Percentiles rank a stretch among this genome's conserved stretches.
These are phyloP conservation scores for Dryocosmus kuriphilus DNA, from an alignment of 2,888 invertebrate species.

Conservation along the genomic window DNA sequence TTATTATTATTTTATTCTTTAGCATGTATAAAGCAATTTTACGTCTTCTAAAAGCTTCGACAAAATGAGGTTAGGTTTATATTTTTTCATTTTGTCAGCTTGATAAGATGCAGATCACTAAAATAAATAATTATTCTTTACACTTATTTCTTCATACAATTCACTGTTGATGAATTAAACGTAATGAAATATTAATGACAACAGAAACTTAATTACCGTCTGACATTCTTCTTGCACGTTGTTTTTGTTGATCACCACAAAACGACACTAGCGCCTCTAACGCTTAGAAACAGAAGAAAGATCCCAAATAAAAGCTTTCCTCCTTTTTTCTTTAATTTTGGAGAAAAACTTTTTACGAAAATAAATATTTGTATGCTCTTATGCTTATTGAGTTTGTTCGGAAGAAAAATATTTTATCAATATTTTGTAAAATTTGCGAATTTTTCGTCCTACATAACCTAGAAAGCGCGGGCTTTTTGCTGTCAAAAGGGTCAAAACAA, in stretches of 20 bases:
- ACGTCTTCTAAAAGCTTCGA: background rate
- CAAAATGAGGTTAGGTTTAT: background rate
- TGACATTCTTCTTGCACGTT: conserved; percentile 15
- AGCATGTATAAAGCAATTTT: background rate
- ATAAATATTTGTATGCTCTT: no score
- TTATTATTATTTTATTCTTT: no score
- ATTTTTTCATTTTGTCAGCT: background rate
- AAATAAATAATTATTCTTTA: background rate
- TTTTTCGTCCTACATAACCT: no score
- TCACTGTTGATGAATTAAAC: background rate
- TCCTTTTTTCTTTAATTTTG: no score
- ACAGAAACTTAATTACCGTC: conserved; percentile 14
- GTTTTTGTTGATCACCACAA: background rate
- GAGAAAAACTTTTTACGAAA: no score
- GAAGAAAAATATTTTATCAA: no score
- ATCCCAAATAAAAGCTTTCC: background rate
- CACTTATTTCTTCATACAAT: background rate
- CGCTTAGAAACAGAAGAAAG: background rate
- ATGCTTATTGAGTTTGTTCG: no score
- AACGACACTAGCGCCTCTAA: background rate
- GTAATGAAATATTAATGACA: background rate
- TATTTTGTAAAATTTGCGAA: no score
- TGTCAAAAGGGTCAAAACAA: conserved; percentile 5
- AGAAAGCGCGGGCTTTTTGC: background rate
- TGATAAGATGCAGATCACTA: background rate